Percentiles rank a stretch among this genome's conserved stretches.
These are phyloP conservation scores for Ceryle rudis DNA, from an alignment of 2,797 vertebrate genomes.

Conservation along the genomic window DNA sequence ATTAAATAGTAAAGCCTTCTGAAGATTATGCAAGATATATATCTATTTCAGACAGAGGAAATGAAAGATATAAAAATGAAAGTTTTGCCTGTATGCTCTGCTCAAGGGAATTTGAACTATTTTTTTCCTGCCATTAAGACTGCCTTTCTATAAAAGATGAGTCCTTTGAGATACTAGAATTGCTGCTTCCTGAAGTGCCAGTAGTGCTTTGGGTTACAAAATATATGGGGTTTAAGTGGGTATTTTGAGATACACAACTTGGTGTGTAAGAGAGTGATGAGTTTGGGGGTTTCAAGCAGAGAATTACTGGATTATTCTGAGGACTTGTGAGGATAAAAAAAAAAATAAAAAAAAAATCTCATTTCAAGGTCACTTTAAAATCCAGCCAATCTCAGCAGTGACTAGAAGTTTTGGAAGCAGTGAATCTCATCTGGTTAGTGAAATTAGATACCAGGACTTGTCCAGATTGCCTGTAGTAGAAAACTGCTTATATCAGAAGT, in stretches of 20 bases:
- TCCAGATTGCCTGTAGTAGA: neutral
- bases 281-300: neutral
- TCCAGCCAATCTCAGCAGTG: neutral
- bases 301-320: neutral
- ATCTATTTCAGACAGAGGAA: neutral
- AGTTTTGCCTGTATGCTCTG: neutral
- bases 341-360: neutral
- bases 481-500: neutral
- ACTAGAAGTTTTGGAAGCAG: neutral
- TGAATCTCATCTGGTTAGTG: neutral
- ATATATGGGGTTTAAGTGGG: neutral
- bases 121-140: neutral
- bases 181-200: neutral
- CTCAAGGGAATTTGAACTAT: neutral
- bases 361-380: neutral
- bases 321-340: neutral
- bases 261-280: neutral
- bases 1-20: neutral
- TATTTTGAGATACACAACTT: neutral
- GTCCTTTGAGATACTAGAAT: neutral
- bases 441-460: neutral
- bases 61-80: neutral
- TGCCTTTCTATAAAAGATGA: neutral
- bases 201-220: neutral
- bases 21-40: neutral